phyloP scores from a whole-genome alignment of 1,140 invertebrate genomes.

The Drosophila nigromelanica region DNA sequence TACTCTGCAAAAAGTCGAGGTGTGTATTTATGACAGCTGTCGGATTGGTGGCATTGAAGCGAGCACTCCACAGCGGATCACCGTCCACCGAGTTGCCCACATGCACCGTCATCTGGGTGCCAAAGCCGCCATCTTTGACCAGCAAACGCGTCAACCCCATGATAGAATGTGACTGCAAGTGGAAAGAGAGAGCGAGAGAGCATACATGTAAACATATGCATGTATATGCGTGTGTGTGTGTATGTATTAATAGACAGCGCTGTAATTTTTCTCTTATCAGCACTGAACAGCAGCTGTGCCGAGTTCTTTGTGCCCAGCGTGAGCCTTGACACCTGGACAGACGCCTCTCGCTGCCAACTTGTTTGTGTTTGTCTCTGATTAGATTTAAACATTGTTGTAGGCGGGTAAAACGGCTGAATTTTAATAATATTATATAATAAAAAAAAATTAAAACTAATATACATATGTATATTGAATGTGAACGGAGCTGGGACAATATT shows the following conservation, averaged over 20 bases:
- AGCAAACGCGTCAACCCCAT: conserved; percentile 70
- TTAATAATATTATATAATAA: too few species aligned
- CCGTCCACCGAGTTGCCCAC: conserved; percentile 89
- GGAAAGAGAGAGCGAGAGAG: neutral
- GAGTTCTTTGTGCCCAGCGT: conserved; percentile 6
- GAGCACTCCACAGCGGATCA: conserved; percentile 92
- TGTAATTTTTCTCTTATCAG: conserved; percentile 29
- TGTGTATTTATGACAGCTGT: conserved; percentile 90
- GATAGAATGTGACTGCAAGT: conserved; percentile 20
- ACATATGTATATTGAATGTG: too few species aligned
- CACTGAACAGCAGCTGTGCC: neutral
- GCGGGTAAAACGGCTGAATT: too few species aligned
- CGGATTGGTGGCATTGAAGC: conserved; percentile 90
- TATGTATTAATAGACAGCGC: neutral
- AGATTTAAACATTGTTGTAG: too few species aligned
- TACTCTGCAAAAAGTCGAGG: conserved; percentile 89
- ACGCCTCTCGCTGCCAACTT: neutral
- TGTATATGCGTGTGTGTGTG: neutral
- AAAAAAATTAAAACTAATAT: too few species aligned
- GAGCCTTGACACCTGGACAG: conserved; percentile 33
- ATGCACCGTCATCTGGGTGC: conserved; percentile 90
- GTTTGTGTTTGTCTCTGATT: conserved; percentile 7
- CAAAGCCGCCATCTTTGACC: conserved; percentile 90
- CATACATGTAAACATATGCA: neutral
- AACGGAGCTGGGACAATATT: too few species aligned